These are phyloP conservation scores for Yasuhikotakia modesta DNA, from an alignment of 2,797 vertebrate species.

Conservation along the genomic window DNA sequence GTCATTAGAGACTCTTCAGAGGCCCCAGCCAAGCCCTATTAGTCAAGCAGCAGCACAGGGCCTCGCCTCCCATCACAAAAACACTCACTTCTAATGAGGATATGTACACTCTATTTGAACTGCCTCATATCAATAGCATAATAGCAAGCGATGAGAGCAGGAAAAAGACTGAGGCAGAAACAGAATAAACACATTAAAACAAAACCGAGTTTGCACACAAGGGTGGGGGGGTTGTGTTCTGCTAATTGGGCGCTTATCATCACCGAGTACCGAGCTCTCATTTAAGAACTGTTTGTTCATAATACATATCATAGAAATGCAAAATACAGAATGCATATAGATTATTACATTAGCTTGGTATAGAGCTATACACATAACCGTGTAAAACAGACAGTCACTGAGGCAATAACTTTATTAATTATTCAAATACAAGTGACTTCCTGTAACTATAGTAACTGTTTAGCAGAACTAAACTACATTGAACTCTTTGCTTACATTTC, in stretches of 20 bases:
- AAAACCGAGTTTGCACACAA: conserved; percentile 54
- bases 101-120: conserved; percentile 61
- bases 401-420: not conserved
- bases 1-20: conserved; percentile 67
- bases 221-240: conserved; percentile 53
- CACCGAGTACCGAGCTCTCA: conserved; percentile 66
- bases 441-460: not conserved
- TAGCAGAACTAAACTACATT: not conserved
- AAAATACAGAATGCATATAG: conserved; percentile 46
- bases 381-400: not conserved
- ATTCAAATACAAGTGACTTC: not conserved
- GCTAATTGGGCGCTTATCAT: conserved; percentile 67
- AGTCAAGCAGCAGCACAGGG: conserved; percentile 58
- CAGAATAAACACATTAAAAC: conserved; percentile 48
- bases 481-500: not conserved
- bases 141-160: conserved; percentile 52
- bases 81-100: conserved; percentile 68
- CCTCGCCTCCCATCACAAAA: conserved; percentile 62
- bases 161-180: conserved; percentile 34
- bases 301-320: conserved; percentile 11
- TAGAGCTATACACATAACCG: too few relatives aligned
- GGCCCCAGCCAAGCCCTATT: conserved; percentile 65
- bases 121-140: conserved; percentile 55
- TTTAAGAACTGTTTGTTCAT: conserved; percentile 67
- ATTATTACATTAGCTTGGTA: too few relatives aligned